Evolutionary conservation across 2,113 vertebrate genomes (phyloP).

Genomic region (Sardina pilchardus): DNA sequence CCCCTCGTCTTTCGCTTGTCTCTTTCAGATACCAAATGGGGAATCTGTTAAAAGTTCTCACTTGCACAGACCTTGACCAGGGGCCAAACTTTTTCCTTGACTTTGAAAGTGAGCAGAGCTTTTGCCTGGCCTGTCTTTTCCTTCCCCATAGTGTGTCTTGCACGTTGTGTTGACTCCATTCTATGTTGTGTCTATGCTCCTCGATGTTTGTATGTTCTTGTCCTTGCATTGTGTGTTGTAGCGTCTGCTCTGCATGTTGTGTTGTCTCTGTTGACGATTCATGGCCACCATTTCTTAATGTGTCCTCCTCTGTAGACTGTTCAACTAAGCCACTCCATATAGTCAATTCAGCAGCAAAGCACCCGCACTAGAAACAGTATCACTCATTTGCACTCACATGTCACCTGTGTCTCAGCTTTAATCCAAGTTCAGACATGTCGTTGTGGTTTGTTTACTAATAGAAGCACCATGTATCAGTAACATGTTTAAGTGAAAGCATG

Average conservation of each 20-base stretch:
- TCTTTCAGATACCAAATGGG: conserved; percentile 87
- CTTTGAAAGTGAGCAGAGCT: conserved; percentile 90
- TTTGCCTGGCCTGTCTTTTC: conserved; percentile 68
- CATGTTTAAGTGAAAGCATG: background rate
- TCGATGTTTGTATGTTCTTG: background rate
- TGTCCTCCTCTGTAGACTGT: background rate
- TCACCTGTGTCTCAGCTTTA: background rate
- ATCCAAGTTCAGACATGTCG: background rate
- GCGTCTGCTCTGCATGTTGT: background rate
- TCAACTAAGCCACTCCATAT: background rate
- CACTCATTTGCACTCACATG: too few species aligned
- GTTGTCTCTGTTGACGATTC: background rate
- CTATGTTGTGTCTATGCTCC: background rate
- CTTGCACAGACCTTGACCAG: conserved; percentile 92
- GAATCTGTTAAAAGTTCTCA: conserved; percentile 88
- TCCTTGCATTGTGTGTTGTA: background rate
- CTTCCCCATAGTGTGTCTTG: conserved; percentile 33
- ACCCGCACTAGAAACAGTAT: too few species aligned
- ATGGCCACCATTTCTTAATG: background rate
- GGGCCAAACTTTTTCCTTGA: conserved; percentile 95
- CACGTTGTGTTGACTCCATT: background rate
- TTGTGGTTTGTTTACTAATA: background rate
- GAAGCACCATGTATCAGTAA: background rate
- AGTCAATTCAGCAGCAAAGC: background rate
- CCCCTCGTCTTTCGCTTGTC: conserved; percentile 63